These are phyloP conservation scores for Sesia bembeciformis DNA, from an alignment of 2,888 invertebrate genomes.

Conservation along the genomic window DNA sequence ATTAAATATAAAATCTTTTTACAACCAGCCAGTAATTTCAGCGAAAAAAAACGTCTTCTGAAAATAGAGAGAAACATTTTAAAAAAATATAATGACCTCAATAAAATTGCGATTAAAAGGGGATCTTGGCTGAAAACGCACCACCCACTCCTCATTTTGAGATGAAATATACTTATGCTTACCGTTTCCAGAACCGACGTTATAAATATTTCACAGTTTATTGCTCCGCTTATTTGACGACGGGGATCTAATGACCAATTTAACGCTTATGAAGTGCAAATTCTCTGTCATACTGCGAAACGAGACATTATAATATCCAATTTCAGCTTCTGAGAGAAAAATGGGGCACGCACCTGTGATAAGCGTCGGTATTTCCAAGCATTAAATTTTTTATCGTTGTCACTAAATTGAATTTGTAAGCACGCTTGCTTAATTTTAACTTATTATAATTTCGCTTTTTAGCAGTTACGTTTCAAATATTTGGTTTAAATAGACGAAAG, in stretches of 20 bases:
- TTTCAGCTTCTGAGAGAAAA: conserved; percentile 61
- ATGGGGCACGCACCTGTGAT: conserved; percentile 42
- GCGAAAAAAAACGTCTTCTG: background rate
- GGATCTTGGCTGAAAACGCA: conserved; percentile 8
- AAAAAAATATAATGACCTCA: conserved; percentile 4
- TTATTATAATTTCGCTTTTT: too few species aligned
- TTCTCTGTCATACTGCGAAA: conserved; percentile 63
- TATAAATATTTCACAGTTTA: conserved; percentile 60
- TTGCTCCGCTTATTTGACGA: conserved; percentile 47
- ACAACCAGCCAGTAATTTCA: too few species aligned
- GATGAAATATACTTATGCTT: conserved; percentile 7
- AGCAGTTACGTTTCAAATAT: too few species aligned
- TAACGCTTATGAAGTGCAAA: conserved; percentile 70
- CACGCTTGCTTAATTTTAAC: too few species aligned
- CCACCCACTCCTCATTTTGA: conserved; percentile 9
- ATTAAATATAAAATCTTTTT: too few species aligned
- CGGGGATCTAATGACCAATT: conserved; percentile 62
- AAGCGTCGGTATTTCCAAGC: background rate
- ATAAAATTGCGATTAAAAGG: conserved; percentile 14
- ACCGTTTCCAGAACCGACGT: conserved; percentile 12
- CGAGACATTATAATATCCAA: conserved; percentile 65
- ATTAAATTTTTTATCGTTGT: too few species aligned
- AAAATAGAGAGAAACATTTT: background rate
- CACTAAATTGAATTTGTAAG: too few species aligned
- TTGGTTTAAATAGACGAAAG: too few species aligned